Base-by-base conservation (phyloP, 2,797 vertebrate species). In the Lepus oiostolus region DNA sequence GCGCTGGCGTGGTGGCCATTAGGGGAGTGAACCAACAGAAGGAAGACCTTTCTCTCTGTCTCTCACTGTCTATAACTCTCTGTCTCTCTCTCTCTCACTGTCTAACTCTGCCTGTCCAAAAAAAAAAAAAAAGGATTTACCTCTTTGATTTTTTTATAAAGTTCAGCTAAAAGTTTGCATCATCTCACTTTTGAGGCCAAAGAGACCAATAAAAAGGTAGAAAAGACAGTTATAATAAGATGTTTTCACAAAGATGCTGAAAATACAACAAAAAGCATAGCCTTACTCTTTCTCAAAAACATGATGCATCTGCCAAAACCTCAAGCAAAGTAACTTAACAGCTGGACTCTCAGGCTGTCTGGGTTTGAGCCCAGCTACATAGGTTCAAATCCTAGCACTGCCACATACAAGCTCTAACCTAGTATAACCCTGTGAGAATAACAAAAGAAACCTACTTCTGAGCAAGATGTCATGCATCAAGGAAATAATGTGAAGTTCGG, bases 91-190 rank as follows among this genome's bases (percentile, higher is more conserved):
- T 42, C 38, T 42, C 38, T 60, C 60, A 62, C 35, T 35, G 35
- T 35, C 16, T 74, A 1, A 62, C 85, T 42, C 30, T 76, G 62
- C 16, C 13, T 42, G 5, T 42, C 38, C 4, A 42, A 42, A 42
- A 42, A 42, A 42, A 38, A 42, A 42, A 47, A 47, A 47, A 47
- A 47, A 47, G 8, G 42, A 47, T 47, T 47, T 47, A 47, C 42
- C 42, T 74, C 74, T 50, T 38, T 80, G 60, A 47, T 85, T 82
- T 85, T 82, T 24, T 86, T 82, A 65, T 85, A 89, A 94, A 76
- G n/a, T 60, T 77, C 63, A 83, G 50, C 52, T 81, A 60, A 85
- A 88, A 70, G 4, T 81, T 47, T 88, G 5, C 6, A 89, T 21
- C 28, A 63, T 81, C 52, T 84, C 88, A 52, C 7, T 88, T 85